Base-by-base conservation (phyloP, 2,797 vertebrate species). In the Rhinella marina region DNA sequence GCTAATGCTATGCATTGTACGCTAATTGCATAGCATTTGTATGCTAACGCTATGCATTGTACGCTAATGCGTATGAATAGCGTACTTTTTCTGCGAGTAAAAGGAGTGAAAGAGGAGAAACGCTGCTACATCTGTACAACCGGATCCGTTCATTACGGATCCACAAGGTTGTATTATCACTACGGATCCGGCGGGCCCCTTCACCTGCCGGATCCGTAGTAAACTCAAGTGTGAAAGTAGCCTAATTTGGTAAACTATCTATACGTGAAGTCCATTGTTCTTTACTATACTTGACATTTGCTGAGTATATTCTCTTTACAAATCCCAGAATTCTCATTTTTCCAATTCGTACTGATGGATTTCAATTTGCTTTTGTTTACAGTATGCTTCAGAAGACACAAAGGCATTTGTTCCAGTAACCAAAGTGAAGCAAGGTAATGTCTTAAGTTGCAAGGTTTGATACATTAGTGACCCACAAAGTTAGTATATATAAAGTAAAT, bases 381-480 rank as follows among this genome's bases (percentile, higher is more conserved):
- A 84, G 76, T 52, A 29, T 73, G 75, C 94, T 89, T 29, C 92
- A 14, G 80, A 90, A 90, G 92, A 93, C 92, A 91, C 93, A 88
- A 95, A 91, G 91, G 93, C 92, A 73, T 76, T 94, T 52, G 91
- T 95, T 62, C 95, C 95, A 88, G 88, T 95, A 90, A 95, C 94
- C 79, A 91, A 95, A 91, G 94, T 95, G 90, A 96, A 95, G 79
- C 94, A 95, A 96, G 95, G 95, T 95, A 94, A 94, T 82, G 50
- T 89, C 16, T 17, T 0, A 10, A 61, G 32, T 82, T 48, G 16
- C 6, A n/a, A 48, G 7, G n/a, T n/a, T 62, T 12, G 1, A 76
- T 52, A 14, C 48, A 52, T n/a, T n/a, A n/a, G n/a, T n/a, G n/a
- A n/a, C n/a, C n/a, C n/a, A n/a, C n/a, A n/a, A n/a, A n/a, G n/a